These are phyloP conservation scores for Ormyrus thymus DNA, from an alignment of 2,888 invertebrate genomes.

Conservation along the genomic window DNA sequence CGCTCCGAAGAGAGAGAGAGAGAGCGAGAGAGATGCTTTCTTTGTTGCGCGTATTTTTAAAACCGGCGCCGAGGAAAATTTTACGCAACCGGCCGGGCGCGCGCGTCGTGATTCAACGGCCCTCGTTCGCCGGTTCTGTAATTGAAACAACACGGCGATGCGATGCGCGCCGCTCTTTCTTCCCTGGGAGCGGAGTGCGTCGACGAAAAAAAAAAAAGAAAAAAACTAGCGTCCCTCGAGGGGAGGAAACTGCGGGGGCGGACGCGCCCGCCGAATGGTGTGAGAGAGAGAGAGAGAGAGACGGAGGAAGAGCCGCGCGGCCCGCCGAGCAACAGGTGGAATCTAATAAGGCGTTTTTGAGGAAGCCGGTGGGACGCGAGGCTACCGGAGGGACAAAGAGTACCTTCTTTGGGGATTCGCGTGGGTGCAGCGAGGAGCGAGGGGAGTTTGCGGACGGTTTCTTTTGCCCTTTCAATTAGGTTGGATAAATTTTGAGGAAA, in stretches of 20 bases:
- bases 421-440: too few species aligned
- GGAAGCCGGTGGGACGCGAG: constrained; percentile 15
- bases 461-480: too few species aligned
- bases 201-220: not conserved
- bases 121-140: not conserved
- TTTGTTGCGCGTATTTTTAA: too few species aligned
- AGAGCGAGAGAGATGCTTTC: too few species aligned
- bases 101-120: constrained; percentile 39
- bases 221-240: not conserved
- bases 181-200: not conserved
- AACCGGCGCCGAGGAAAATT: constrained; percentile 23
- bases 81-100: constrained; percentile 32
- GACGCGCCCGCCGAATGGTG: constrained; percentile 15
- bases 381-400: constrained; percentile 3
- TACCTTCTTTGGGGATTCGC: not conserved
- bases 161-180: not conserved
- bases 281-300: constrained; percentile 4
- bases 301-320: not conserved
- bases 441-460: too few species aligned
- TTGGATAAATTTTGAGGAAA: too few species aligned
- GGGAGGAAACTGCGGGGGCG: not conserved
- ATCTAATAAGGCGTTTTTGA: constrained; percentile 56
- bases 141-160: not conserved
- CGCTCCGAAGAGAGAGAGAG: constrained; percentile 20
- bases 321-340: constrained; percentile 54